Percentiles rank a stretch among this genome's conserved stretches.
These are phyloP conservation scores for Hyles euphorbiae DNA, from an alignment of 1,140 invertebrate genomes.

Conservation along the genomic window DNA sequence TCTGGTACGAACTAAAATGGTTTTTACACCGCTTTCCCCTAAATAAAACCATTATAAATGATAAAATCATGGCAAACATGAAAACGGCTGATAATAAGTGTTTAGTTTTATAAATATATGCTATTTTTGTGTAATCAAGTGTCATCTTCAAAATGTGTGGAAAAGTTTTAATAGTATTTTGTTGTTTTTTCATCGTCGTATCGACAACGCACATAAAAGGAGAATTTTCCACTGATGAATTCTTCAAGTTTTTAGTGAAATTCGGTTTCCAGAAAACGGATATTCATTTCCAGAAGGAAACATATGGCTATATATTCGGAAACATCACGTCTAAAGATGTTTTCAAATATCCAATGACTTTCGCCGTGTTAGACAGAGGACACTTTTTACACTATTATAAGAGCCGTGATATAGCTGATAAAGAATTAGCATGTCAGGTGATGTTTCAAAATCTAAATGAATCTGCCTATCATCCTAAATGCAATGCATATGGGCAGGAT, in stretches of 20 bases:
- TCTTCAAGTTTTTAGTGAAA: constrained; percentile 94
- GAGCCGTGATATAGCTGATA: constrained; percentile 80
- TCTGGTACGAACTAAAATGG: no score
- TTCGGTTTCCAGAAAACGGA: constrained; percentile 99
- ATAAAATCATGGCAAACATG: neutral
- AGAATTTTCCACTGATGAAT: constrained; percentile 72
- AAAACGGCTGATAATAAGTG: neutral
- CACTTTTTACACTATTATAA: constrained; percentile 94
- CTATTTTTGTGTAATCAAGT: constrained; percentile 5
- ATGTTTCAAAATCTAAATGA: constrained; percentile 92
- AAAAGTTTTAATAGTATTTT: constrained; percentile 44
- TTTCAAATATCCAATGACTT: constrained; percentile 83
- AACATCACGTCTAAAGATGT: constrained; percentile 87
- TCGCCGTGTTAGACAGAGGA: constrained; percentile 90
- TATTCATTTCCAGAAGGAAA: constrained; percentile 84
- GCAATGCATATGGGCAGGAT: constrained; percentile 89
- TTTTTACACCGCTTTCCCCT: neutral
- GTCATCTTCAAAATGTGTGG: constrained; percentile 46
- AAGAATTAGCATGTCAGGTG: constrained; percentile 82
- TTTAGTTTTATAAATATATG: neutral
- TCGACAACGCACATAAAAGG: constrained; percentile 56
- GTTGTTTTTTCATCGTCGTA: constrained; percentile 33
- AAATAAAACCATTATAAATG: neutral
- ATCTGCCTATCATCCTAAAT: constrained; percentile 89
- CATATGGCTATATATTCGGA: constrained; percentile 96